These are phyloP conservation scores for Dorcus hopei DNA, from an alignment of 2,888 invertebrate species.

Conservation along the genomic window DNA sequence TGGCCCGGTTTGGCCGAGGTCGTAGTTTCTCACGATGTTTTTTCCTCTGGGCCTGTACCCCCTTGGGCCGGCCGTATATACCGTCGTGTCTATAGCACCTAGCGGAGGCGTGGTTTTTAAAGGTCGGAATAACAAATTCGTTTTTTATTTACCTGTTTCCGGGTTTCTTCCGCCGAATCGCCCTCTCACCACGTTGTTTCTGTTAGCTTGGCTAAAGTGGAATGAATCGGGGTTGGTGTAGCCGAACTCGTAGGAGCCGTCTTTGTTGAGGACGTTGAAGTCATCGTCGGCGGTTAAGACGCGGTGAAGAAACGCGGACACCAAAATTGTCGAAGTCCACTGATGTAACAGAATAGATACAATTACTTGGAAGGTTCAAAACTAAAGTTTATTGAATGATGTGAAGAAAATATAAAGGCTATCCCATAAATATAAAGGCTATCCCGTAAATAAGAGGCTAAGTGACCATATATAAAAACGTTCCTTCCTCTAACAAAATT, in stretches of 20 bases:
- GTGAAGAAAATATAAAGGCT: no score
- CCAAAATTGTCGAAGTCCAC: neutral
- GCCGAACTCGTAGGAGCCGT: constrained; percentile 75
- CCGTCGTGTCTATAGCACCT: constrained; percentile 64
- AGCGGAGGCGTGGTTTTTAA: neutral
- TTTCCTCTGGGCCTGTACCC: constrained; percentile 79
- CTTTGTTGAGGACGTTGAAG: constrained; percentile 64
- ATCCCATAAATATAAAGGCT: no score
- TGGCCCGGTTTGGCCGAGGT: constrained; percentile 59
- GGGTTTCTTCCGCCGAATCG: constrained; percentile 72
- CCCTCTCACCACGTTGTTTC: constrained; percentile 65
- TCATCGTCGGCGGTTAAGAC: constrained; percentile 52
- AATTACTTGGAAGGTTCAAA: no score
- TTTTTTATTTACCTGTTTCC: constrained; percentile 51
- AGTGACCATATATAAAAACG: no score
- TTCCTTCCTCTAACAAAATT: no score
- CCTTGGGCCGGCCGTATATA: constrained; percentile 73
- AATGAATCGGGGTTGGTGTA: constrained; percentile 70
- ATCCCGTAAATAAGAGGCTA: no score
- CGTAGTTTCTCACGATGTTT: constrained; percentile 68
- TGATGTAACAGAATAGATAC: neutral
- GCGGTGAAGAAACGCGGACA: constrained; percentile 36
- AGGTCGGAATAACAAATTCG: neutral
- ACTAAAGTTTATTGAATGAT: no score
- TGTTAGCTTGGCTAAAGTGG: constrained; percentile 65